Conservation (phyloP, 2,113 vertebrate species). For the Guaruba guarouba region DNA sequence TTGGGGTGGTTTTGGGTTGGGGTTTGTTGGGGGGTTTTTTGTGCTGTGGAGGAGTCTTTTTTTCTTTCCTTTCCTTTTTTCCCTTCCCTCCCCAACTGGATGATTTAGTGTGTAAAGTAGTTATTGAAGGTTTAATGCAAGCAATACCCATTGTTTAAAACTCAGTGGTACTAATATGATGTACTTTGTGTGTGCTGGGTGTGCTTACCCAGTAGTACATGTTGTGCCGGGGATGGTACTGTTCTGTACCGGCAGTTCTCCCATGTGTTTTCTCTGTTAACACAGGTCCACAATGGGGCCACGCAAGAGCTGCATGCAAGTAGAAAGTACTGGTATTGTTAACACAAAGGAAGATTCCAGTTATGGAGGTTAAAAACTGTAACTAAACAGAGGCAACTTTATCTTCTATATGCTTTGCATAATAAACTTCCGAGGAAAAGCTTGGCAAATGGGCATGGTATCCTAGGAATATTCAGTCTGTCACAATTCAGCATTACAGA, state of each 20-base stretch:
- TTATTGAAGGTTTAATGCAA: background rate
- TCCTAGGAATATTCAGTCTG: background rate
- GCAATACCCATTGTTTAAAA: background rate
- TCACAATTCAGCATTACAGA: background rate
- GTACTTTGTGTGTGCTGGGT: background rate
- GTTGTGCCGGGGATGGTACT: no score
- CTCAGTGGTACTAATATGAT: background rate
- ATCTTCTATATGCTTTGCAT: background rate
- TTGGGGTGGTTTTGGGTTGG: background rate
- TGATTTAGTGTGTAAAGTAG: background rate
- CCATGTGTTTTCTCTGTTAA: background rate
- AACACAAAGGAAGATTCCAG: background rate
- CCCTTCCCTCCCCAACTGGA: background rate
- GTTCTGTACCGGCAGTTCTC: background rate
- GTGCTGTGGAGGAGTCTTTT: background rate
- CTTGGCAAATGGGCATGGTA: background rate
- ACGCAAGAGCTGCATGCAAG: background rate
- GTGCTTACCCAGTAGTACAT: background rate
- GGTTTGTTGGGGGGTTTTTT: background rate
- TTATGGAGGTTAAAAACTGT: background rate
- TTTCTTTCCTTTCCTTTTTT: fast-evolving
- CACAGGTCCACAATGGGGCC: background rate
- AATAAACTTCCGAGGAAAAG: background rate
- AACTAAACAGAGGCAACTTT: background rate
- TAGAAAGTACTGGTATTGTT: background rate